Base-by-base conservation (phyloP, 2,113 vertebrate species). In the Plecturocebus donacophilus region DNA sequence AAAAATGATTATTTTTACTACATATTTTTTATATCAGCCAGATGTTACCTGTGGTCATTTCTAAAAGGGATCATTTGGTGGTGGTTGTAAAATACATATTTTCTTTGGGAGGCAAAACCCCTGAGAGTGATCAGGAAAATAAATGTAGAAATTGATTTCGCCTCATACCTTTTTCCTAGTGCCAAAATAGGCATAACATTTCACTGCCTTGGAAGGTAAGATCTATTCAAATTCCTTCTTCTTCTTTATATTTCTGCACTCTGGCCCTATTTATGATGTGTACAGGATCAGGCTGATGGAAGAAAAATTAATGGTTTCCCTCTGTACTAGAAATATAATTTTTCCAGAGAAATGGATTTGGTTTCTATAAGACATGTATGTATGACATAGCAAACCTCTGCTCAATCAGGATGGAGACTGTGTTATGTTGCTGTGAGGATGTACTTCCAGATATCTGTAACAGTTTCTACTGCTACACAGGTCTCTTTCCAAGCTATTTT, bases 1-100 rank as follows among this genome's bases (percentile, higher is more conserved):
- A 98, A 98, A 99, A 98, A 97, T 96, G 97, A 95, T 97, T 98
- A 86, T 98, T 98, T 96, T 98, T 98, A 95, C 82, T 92, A 96
- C 82, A 11, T 93, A 80, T 82, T 97, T 97, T 92, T 97, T 49
- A 9, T 79, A 97, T 94, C 94, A 98, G 95, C 97, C 98, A 98
- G 98, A 98, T 98, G 98, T 98, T 98, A 98, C 93, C 96, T 95
- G 90, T 94, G 90, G 96, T 98, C 97, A 98, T 98, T 98, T 98
- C 97, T 98, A 97, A 90, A 96, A 96, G 98, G 97, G 97, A 97
- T 98, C 96, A 96, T 96, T 95, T 97, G 96, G 96, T 96, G 85
- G 83, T 87, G 19, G 91, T 97, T 96, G 98, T 98, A 98, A 98
- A 92, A 96, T 96, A 93, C 25, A 42, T 64, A 91, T 95, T 98